phyloP scores from a whole-genome alignment of 2,888 invertebrate genomes.

The Thymelicus sylvestris region DNA sequence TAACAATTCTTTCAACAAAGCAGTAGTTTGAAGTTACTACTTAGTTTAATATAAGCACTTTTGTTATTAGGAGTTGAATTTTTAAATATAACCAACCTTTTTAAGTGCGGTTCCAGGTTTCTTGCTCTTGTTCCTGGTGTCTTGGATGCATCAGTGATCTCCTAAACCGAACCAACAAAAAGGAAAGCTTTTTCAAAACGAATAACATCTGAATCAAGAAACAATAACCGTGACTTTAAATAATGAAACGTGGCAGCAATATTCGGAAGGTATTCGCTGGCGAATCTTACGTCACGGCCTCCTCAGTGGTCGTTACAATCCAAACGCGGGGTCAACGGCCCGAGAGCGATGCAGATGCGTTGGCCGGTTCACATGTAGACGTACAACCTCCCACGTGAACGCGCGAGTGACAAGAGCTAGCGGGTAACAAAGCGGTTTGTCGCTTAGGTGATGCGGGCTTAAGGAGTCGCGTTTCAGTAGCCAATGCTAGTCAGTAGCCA shows the following conservation, averaged over 20 bases:
- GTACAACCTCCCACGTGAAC: conserved; percentile 79
- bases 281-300: conserved; percentile 72
- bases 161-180: neutral
- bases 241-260: conserved; percentile 24
- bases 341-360: conserved; percentile 75
- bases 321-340: conserved; percentile 67
- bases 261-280: conserved; percentile 57
- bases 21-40: no score
- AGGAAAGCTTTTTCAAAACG: neutral
- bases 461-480: no score
- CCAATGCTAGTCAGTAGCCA: no score
- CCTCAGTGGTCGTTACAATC: conserved; percentile 71
- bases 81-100: no score
- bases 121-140: no score
- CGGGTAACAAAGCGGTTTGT: conserved; percentile 44
- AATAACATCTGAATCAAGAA: neutral
- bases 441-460: neutral
- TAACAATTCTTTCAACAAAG: no score
- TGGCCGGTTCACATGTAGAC: conserved; percentile 76
- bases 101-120: no score
- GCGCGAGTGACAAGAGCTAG: conserved; percentile 48
- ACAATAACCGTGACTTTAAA: neutral
- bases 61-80: no score
- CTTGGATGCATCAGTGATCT: no score
- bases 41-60: no score